Evolutionary conservation across 2,113 vertebrate species (phyloP).

Genomic region (chimpanzee (Pan troglodytes)): NHGRI_mPanTro3-v2.1_pri NC_072410.2:11487001-11487500

Average conservation of each 20-base stretch:
- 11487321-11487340: not conserved
- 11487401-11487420: not conserved
- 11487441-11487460: not conserved
- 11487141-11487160: fast-evolving
- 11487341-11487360: not conserved
- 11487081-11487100: not conserved
- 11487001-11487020: not conserved
- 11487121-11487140: not conserved
- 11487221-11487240: not conserved
- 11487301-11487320: not conserved
- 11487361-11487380: not conserved
- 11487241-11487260: not conserved
- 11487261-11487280: not conserved
- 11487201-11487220: not conserved
- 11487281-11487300: not conserved
- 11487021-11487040: not conserved
- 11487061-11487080: not conserved
- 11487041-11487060: not conserved
- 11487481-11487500: not conserved
- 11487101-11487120: too few relatives aligned
- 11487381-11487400: not conserved
- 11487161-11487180: not conserved
- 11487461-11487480: not conserved
- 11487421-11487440: not conserved
- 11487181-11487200: not conserved